These are phyloP conservation scores for Andrena marginata DNA, from an alignment of 2,888 invertebrate species.

Conservation along the genomic window DNA sequence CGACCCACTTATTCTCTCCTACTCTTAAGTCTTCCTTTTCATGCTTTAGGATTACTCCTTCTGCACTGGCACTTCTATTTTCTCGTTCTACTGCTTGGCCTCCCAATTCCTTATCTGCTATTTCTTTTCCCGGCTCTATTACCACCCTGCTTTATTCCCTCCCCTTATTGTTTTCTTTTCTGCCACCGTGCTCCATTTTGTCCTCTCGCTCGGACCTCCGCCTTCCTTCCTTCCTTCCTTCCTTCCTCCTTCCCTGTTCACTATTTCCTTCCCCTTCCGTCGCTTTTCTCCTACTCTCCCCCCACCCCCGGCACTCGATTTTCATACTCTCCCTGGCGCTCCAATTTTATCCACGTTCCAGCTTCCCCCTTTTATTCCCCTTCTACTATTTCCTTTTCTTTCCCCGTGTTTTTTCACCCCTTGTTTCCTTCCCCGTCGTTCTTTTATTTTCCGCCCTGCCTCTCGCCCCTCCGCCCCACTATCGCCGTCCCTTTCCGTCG, in stretches of 20 bases:
- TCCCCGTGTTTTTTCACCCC: slow-evolving; percentile 2
- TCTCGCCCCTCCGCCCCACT: too few relatives aligned
- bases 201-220: background rate
- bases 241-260: background rate
- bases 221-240: background rate
- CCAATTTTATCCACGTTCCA: background rate
- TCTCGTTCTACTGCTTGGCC: background rate
- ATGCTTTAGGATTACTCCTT: background rate
- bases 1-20: slow-evolving; percentile 10
- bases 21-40: background rate
- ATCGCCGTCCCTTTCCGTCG: background rate
- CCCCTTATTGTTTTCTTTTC: background rate
- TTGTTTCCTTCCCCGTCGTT: slow-evolving; percentile 25
- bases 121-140: background rate
- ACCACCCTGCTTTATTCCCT: background rate
- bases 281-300: background rate
- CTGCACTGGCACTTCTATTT: background rate
- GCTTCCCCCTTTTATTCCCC: background rate
- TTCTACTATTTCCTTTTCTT: background rate
- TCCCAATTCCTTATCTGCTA: background rate
- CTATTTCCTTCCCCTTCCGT: background rate
- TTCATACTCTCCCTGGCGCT: background rate
- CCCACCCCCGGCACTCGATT: background rate
- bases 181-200: background rate
- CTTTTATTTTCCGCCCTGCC: slow-evolving; percentile 9